A percentile compares a stretch with the other conserved stretches of the same genome.
Evolutionary conservation across 2,113 vertebrate species (phyloP).

Genomic region (Anser brachyrhynchus): DNA sequence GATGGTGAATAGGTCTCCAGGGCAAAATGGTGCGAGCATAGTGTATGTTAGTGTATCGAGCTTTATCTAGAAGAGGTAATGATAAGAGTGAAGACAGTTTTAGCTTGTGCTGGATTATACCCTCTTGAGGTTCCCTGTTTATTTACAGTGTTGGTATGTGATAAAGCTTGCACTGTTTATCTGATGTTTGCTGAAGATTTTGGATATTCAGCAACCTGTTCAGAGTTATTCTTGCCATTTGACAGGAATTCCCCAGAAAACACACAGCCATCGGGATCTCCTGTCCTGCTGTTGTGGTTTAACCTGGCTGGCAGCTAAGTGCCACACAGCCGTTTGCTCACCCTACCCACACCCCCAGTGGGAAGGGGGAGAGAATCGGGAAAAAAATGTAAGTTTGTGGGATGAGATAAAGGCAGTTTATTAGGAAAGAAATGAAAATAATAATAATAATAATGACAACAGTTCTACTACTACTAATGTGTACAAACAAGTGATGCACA

Average conservation of each 20-base stretch:
- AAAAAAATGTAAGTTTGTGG: too few relatives aligned
- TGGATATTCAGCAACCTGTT: not conserved
- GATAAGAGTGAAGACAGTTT: not conserved
- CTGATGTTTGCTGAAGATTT: not conserved
- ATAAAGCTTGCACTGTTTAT: not conserved
- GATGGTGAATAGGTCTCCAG: not conserved
- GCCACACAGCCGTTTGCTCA: too few relatives aligned
- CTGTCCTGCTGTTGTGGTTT: not conserved
- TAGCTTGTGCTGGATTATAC: not conserved
- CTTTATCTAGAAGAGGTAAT: not conserved
- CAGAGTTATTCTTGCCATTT: not conserved
- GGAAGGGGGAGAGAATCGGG: too few relatives aligned
- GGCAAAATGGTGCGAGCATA: not conserved
- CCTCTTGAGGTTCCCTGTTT: not conserved
- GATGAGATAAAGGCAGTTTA: too few relatives aligned
- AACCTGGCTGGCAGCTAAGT: too few relatives aligned
- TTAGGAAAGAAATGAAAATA: too few relatives aligned
- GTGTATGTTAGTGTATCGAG: not conserved
- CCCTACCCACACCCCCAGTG: too few relatives aligned
- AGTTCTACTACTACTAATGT: too few relatives aligned
- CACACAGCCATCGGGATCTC: not conserved
- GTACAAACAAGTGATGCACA: too few relatives aligned
- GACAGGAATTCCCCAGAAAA: not conserved
- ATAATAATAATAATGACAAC: too few relatives aligned
- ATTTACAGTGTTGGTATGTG: not conserved